Evolutionary conservation across 2,888 invertebrate genomes (phyloP), one percentile per base, ranked within the genome.

Genomic region (Ashinkailepas kermadecensis): DNA sequence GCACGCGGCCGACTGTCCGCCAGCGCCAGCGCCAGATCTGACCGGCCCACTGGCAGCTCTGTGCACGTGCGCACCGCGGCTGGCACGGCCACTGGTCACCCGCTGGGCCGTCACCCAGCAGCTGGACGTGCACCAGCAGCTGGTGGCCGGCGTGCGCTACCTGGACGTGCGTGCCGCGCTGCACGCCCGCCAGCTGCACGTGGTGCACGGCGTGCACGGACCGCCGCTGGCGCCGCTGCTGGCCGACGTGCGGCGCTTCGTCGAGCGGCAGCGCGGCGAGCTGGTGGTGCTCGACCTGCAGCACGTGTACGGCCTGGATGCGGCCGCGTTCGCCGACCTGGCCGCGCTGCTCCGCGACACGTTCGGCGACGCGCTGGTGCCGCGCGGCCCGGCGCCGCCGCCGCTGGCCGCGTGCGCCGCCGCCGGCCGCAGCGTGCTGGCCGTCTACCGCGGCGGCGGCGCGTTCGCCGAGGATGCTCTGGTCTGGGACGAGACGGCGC

Each of bases 41-140:
- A 21, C 1, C 3, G 56, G 18, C 21, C 15, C 56, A 56, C 74
- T 74, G 54, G 21, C 54, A 21, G 56, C 21, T 12, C 74, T 74
- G 39, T 56, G 15, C 54, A 11, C 21, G 10, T 74, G 74, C 74
- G 74, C 74, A 21, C 74, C 74, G 54, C 74, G 74, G 9, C 74
- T 74, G 74, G 54, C 56, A 2, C 54, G 74, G 21, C 74, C 74
- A 8, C 74, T 74, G 74, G 56, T 74, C 21, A 56, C 56, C 54
- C 74, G 74, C 74, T 74, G 74, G 74, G 74, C 56, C 10, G 74
- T 74, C 74, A 74, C 74, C 56, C 74, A 74, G 74, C 74, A 74
- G 56, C 21, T 74, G 74, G n/a, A 21, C 54, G 74, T 56, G 54
- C 2, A 9, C 8, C 56, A 74, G 56, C 74, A 74, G 74, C 74